A percentile compares a stretch with the other conserved stretches of the same genome.
Conservation (phyloP, 2,113 vertebrate genomes). For the Prietella phreatophila region DNA sequence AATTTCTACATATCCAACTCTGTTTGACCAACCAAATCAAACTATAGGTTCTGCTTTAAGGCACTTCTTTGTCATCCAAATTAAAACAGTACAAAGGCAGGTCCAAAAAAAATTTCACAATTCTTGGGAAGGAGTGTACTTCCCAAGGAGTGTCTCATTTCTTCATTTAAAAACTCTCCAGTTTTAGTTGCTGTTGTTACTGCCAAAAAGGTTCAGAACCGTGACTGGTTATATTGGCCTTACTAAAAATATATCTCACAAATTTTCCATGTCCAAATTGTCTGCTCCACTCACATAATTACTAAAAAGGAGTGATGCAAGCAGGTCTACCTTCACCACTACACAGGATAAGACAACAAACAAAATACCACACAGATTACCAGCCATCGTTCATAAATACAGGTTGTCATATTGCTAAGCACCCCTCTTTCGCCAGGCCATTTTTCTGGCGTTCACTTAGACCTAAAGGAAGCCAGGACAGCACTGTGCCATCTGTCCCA, state of each 20-base stretch:
- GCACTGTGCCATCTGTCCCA: constrained; percentile 50
- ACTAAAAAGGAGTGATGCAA: not conserved
- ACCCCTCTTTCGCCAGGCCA: constrained; percentile 2
- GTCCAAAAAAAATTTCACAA: not conserved
- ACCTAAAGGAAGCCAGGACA: constrained; percentile 34
- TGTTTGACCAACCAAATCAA: too few species aligned
- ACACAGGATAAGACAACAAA: not conserved
- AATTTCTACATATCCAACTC: not conserved
- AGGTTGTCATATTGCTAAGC: not conserved
- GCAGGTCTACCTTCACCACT: not conserved
- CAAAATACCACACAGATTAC: not conserved
- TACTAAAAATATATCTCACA: not conserved
- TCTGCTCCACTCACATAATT: not conserved
- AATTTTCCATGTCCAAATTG: not conserved
- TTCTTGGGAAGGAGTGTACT: not conserved
- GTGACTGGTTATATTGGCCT: not conserved
- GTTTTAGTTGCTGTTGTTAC: not conserved
- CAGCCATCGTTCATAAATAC: not conserved
- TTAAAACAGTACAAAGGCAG: not conserved
- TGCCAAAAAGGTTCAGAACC: not conserved
- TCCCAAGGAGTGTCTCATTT: not conserved
- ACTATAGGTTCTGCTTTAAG: not conserved
- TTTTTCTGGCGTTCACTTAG: constrained; percentile 33
- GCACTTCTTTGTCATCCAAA: not conserved
- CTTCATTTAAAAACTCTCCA: not conserved